Conservation (phyloP, 2,797 vertebrate species). For the Pipistrellus pipistrellus region DNA sequence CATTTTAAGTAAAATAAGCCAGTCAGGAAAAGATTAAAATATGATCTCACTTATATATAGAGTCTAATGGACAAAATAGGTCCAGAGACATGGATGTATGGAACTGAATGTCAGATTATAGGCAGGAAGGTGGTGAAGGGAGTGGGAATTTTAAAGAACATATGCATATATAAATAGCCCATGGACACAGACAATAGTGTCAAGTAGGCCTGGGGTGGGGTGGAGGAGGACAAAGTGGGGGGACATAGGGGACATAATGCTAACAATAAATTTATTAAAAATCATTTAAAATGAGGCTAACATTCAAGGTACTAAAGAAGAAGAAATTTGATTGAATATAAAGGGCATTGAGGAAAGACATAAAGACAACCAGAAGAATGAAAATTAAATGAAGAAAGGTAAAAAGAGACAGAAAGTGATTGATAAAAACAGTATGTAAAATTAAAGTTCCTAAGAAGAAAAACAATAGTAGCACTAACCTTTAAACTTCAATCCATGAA, state of each 20-base stretch:
- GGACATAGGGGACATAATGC: neutral
- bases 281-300: constrained; percentile 29
- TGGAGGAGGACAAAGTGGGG: neutral
- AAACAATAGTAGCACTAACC: neutral
- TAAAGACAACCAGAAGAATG: neutral
- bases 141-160: neutral
- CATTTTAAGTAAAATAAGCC: neutral
- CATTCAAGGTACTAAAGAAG: neutral
- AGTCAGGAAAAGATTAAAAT: neutral
- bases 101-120: neutral
- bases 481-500: constrained; percentile 19
- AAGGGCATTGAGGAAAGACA: neutral
- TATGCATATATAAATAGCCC: neutral
- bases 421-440: neutral
- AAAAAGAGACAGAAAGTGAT: neutral
- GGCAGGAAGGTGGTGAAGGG: neutral
- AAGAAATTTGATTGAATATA: neutral
- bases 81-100: neutral
- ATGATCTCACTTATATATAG: neutral
- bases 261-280: neutral
- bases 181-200: neutral
- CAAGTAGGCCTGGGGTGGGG: neutral
- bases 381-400: constrained; percentile 30
- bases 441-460: constrained; percentile 9
- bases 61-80: neutral